phyloP scores from a whole-genome alignment of 2,113 vertebrate species.

The Probosciger aterrimus region DNA sequence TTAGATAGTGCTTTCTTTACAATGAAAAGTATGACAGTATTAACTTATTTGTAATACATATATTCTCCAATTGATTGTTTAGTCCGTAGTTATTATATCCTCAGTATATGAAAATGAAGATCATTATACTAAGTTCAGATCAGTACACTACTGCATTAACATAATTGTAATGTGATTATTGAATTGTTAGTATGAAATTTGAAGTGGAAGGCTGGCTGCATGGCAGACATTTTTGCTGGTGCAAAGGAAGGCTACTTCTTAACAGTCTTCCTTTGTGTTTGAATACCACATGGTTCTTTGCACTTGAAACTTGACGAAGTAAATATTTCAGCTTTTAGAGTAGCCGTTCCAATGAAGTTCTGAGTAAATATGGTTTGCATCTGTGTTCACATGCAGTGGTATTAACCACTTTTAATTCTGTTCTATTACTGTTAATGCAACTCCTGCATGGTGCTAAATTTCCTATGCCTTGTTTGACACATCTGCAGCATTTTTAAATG shows the following conservation, averaged over 20 bases:
- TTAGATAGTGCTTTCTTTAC: background rate
- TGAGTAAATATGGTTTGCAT: background rate
- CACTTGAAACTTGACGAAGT: background rate
- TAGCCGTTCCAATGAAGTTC: background rate
- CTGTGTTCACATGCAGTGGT: background rate
- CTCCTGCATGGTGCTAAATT: background rate
- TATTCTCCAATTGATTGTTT: background rate
- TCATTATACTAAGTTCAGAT: background rate
- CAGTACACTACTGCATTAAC: background rate
- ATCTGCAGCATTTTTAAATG: background rate
- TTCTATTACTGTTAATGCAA: background rate
- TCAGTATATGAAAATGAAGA: background rate
- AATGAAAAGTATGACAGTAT: background rate
- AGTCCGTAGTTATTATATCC: background rate
- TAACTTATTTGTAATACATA: background rate
- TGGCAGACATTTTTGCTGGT: background rate
- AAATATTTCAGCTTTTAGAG: background rate
- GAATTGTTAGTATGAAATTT: background rate
- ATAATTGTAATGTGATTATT: background rate
- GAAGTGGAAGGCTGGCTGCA: background rate
- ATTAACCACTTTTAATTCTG: background rate
- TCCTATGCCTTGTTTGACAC: background rate
- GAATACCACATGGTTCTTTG: background rate
- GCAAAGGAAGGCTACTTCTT: background rate
- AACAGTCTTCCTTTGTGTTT: background rate